Evolutionary conservation across 2,888 invertebrate species (phyloP).

Genomic region (Dioctria rufipes): DNA sequence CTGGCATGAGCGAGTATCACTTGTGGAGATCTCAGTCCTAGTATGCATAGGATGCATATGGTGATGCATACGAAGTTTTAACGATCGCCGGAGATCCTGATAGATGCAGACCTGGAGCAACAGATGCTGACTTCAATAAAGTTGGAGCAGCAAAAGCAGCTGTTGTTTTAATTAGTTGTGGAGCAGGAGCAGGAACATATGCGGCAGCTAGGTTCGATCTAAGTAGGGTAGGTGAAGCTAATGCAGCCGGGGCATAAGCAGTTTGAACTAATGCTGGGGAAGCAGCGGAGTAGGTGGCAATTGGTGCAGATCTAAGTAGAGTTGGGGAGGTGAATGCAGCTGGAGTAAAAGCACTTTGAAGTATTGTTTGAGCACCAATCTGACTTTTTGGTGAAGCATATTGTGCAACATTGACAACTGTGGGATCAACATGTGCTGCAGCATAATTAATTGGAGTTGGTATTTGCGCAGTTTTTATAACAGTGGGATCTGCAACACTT

Average conservation of each 20-base stretch:
- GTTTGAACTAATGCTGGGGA: slow-evolving; percentile 56
- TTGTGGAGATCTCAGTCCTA: neutral
- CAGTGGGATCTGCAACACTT: slow-evolving; percentile 61
- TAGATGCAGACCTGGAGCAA: slow-evolving; percentile 55
- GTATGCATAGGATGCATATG: slow-evolving; percentile 19
- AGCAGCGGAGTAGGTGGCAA: slow-evolving; percentile 22
- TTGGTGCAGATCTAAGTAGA: neutral
- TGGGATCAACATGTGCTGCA: neutral
- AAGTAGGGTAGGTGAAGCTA: slow-evolving; percentile 40
- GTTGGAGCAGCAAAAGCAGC: neutral
- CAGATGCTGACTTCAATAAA: slow-evolving; percentile 56
- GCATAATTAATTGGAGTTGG: neutral
- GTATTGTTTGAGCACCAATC: neutral
- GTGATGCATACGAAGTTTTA: slow-evolving; percentile 19
- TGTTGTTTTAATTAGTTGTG: neutral
- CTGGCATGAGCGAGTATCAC: too few relatives aligned
- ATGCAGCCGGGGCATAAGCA: slow-evolving; percentile 24
- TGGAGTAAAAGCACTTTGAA: too few relatives aligned
- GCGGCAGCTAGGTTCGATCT: slow-evolving; percentile 59
- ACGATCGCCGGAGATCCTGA: slow-evolving; percentile 59
- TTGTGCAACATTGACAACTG: neutral
- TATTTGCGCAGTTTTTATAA: slow-evolving; percentile 12
- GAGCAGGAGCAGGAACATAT: slow-evolving; percentile 63
- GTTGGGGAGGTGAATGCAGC: neutral
- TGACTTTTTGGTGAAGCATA: neutral